These are phyloP conservation scores for Malaclemys terrapin DNA, from an alignment of 2,113 vertebrate species.

Conservation along the genomic window DNA sequence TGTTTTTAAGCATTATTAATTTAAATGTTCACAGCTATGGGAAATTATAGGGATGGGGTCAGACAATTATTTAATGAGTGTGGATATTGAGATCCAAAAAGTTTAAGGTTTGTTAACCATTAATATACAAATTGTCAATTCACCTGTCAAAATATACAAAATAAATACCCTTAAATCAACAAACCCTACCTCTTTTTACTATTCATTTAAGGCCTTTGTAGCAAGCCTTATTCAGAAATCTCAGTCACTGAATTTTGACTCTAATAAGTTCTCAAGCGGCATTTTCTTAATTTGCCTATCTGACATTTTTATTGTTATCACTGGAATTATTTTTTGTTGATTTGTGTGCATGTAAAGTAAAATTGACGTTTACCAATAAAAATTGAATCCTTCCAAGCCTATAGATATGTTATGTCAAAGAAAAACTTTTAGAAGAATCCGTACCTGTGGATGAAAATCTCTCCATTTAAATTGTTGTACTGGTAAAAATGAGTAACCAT, in stretches of 20 bases:
- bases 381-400: neutral
- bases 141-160: neutral
- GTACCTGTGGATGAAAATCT: neutral
- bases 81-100: neutral
- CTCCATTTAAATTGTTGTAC: neutral
- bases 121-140: neutral
- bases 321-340: neutral
- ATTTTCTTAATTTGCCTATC: neutral
- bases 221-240: neutral
- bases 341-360: neutral
- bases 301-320: neutral
- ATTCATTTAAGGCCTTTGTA: neutral
- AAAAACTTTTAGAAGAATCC: neutral
- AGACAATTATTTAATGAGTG: neutral
- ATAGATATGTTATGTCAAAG: neutral
- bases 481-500: neutral
- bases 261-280: neutral
- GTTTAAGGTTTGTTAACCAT: neutral
- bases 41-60: neutral
- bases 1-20: neutral
- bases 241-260: neutral
- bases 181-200: neutral
- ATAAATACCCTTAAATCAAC: neutral
- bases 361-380: neutral
- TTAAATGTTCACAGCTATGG: neutral